Percentiles rank a stretch among this genome's conserved stretches.
Evolutionary conservation across 2,888 invertebrate species (phyloP).

Genomic region (Caenorhabditis japonica): DNA sequence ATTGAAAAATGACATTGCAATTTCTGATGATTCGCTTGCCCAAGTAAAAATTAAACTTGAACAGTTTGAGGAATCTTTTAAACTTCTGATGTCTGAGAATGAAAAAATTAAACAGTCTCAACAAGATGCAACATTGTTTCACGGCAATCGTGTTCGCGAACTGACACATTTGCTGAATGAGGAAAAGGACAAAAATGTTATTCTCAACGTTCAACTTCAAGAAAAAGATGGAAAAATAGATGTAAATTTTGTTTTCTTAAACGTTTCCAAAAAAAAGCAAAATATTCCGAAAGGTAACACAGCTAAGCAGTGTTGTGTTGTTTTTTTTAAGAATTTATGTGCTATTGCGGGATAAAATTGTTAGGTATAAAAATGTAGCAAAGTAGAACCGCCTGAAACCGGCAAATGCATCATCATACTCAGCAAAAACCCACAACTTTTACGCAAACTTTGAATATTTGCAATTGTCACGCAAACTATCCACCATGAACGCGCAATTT

Average conservation of each 20-base stretch:
- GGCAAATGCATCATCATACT: no score
- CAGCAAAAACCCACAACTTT: no score
- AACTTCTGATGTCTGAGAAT: constrained; percentile 31
- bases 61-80: constrained; percentile 40
- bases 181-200: constrained; percentile 38
- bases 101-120: constrained; percentile 14
- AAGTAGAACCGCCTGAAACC: no score
- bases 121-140: constrained; percentile 32
- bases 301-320: no score
- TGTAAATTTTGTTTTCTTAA: constrained; percentile 23
- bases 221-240: constrained; percentile 59
- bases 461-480: no score
- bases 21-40: constrained; percentile 36
- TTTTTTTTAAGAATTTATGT: no score
- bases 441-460: no score
- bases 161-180: constrained; percentile 20
- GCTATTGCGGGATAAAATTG: no score
- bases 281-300: no score
- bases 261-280: no score
- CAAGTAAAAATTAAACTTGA: constrained; percentile 28
- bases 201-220: constrained; percentile 50
- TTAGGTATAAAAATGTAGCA: no score
- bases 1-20: constrained; percentile 28
- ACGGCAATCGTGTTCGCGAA: constrained; percentile 24
- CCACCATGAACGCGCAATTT: no score